These are phyloP conservation scores for Drosophila pallidifrons DNA, from an alignment of 1,140 invertebrate species.

Conservation along the genomic window DNA sequence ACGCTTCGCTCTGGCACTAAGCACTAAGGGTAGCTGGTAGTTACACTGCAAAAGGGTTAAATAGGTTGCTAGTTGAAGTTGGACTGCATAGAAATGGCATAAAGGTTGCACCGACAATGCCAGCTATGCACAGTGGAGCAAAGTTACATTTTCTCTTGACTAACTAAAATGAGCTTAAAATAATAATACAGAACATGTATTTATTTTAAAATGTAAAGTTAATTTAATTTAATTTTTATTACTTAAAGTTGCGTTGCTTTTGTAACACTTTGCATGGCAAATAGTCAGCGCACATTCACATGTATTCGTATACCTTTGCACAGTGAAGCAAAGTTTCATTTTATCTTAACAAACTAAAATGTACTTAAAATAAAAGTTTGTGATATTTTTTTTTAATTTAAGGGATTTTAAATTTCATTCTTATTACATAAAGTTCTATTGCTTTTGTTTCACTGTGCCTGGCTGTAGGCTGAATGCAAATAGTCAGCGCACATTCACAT, in stretches of 20 bases:
- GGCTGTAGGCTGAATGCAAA: constrained; percentile 1
- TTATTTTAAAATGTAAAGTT: no score
- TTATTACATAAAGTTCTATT: no score
- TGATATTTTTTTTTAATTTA: no score
- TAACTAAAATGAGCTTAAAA: no score
- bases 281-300: constrained; percentile 20
- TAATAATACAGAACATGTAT: no score
- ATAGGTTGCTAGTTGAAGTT: constrained; percentile 33
- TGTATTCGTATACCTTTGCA: constrained; percentile 32
- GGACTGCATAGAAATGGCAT: constrained; percentile 28
- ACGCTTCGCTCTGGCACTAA: constrained; percentile 9
- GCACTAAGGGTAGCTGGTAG: constrained; percentile 2
- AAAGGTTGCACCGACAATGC: constrained; percentile 21
- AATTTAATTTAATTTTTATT: no score
- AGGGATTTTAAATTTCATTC: no score
- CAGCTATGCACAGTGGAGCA: constrained; percentile 44
- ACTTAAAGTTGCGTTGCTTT: background rate
- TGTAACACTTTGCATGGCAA: constrained; percentile 28
- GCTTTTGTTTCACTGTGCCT: constrained; percentile 28
- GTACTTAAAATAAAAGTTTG: no score
- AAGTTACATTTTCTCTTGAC: background rate
- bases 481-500: constrained; percentile 24
- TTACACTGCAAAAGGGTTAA: constrained; percentile 11
- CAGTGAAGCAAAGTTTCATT: no score
- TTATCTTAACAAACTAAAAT: no score